Conservation (phyloP, 2,888 invertebrate species). For the Hartigia nigra region DNA sequence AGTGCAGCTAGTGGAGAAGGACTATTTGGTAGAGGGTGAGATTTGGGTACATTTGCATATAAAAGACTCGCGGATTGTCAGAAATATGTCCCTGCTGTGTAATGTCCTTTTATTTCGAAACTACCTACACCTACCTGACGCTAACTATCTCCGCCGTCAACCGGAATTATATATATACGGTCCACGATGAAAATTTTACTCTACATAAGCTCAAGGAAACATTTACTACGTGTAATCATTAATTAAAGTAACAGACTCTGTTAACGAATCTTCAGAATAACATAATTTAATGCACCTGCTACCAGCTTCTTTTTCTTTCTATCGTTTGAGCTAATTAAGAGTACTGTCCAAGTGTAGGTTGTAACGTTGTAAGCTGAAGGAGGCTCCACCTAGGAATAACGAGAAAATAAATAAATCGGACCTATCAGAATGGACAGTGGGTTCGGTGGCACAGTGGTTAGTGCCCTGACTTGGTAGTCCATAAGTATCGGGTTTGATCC, state of each 20-base stretch:
- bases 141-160: neutral
- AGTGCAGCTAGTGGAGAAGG: neutral
- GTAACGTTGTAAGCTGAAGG: too few relatives aligned
- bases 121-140: neutral
- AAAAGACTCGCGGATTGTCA: conserved; percentile 4
- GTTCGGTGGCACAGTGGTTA: too few relatives aligned
- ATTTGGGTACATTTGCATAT: neutral
- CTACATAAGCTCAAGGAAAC: neutral
- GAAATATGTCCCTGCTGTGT: conserved; percentile 4
- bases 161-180: neutral
- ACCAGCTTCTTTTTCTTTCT: neutral
- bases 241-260: neutral
- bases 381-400: too few relatives aligned
- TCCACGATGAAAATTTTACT: neutral
- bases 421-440: too few relatives aligned
- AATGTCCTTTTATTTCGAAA: conserved; percentile 1
- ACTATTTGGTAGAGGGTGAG: neutral
- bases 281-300: neutral
- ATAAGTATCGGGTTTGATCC: too few relatives aligned
- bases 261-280: neutral
- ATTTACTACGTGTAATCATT: neutral
- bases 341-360: neutral
- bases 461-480: too few relatives aligned
- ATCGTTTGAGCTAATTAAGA: neutral
- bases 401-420: too few relatives aligned